Percentiles rank a stretch among this genome's conserved stretches.
Evolutionary conservation across 2,888 invertebrate species (phyloP).

Genomic region (Brachynemurus nebulosus): DNA sequence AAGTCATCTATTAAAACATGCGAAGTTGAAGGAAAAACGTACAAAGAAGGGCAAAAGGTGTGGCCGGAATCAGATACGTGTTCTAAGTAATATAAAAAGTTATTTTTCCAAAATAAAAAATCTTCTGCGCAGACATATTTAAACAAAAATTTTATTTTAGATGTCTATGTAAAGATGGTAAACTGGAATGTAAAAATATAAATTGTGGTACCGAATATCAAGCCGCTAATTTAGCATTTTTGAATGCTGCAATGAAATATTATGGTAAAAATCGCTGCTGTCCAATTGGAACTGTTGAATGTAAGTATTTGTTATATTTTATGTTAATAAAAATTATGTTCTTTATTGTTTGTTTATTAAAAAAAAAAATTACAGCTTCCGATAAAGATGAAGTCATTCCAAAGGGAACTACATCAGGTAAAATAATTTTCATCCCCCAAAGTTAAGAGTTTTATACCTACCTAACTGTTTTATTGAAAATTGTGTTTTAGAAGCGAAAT

Average conservation of each 20-base stretch:
- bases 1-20: background rate
- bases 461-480: background rate
- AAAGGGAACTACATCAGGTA: background rate
- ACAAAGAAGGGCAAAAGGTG: background rate
- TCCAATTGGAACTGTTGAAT: background rate
- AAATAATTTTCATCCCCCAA: background rate
- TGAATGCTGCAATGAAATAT: background rate
- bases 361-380: background rate
- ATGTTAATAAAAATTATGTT: background rate
- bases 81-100: background rate
- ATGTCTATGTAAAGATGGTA: constrained; percentile 1
- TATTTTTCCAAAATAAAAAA: background rate
- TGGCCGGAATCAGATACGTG: background rate
- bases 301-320: background rate
- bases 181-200: background rate
- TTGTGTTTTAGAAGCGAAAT: background rate
- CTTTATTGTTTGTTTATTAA: background rate
- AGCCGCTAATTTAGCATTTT: no score
- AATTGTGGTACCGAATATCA: background rate
- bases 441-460: background rate
- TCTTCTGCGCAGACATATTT: background rate
- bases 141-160: background rate
- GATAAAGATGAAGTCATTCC: background rate
- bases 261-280: background rate
- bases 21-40: background rate